Base-by-base conservation (phyloP, 2,888 invertebrate species). In the Zonitis immaculata region DNA sequence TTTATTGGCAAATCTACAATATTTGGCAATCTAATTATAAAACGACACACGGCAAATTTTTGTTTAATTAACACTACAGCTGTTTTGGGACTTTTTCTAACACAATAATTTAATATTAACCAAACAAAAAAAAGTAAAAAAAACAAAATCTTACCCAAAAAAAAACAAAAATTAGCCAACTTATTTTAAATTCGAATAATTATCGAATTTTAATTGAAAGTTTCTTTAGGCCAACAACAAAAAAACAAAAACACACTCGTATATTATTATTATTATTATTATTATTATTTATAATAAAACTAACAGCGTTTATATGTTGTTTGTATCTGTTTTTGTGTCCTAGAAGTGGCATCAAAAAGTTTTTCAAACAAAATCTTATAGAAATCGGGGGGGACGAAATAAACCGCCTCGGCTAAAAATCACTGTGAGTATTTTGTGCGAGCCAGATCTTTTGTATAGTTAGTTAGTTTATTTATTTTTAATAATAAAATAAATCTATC, bases 371-470 rank as follows among this genome's bases (percentile, higher is more conserved):
- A 54, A 59, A 60, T 57, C 39, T n/a, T n/a, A n/a, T n/a, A 44
- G 14, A 32, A 7, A 58, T 56, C 49, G 52, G 56, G 56, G 56
- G 32, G 56, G 60, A n/a, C n/a, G n/a, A n/a, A n/a, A n/a, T n/a
- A 60, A 60, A 60, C 44, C 52, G 57, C 49, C 49, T 52, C 52
- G 45, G 57, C 59, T 57, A n/a, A n/a, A 63, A 64, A 65, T 65
- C 60, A 56, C 53, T 56, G 62, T 66, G n/a, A n/a, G n/a, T n/a
- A n/a, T n/a, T n/a, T n/a, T n/a, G n/a, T n/a, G n/a, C n/a, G n/a
- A n/a, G 66, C 64, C 66, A 66, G 64, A 64, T 63, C 56, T 54
- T 56, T 51, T 32, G 6, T 32, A 14, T 4, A 32, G 14, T n/a
- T n/a, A 32, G 14, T 14, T 12, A 14, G 28, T 28, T n/a, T 5